phyloP scores from a whole-genome alignment of 2,113 vertebrate genomes.

The Hirundichthys speculiger region DNA sequence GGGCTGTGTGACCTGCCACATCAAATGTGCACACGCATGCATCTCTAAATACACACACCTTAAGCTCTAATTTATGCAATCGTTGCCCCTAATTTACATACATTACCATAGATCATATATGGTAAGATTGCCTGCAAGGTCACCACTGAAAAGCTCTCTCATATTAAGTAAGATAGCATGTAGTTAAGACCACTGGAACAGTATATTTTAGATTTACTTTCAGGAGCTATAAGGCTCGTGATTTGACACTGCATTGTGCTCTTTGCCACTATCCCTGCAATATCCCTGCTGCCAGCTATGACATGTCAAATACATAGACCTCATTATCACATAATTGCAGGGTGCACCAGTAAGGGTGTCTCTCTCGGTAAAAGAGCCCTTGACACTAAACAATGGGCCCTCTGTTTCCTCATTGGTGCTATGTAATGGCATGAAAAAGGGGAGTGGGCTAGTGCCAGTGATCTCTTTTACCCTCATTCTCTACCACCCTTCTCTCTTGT shows the following conservation, averaged over 20 bases:
- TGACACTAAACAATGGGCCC: conserved; percentile 52
- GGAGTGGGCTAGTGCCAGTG: conserved; percentile 31
- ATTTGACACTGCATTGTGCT: background rate
- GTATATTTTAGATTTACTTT: conserved; percentile 23
- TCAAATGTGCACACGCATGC: conserved; percentile 12
- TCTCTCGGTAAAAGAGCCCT: conserved; percentile 45
- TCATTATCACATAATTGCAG: conserved; percentile 66
- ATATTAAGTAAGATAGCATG: conserved; percentile 17
- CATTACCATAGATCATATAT: conserved; percentile 65
- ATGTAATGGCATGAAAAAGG: conserved; percentile 42
- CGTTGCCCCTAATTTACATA: conserved; percentile 62
- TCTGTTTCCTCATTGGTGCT: conserved; percentile 48
- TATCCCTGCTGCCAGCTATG: conserved; percentile 25
- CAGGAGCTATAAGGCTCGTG: background rate
- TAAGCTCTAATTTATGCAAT: conserved; percentile 68
- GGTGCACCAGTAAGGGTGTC: conserved; percentile 39
- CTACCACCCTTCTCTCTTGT: conserved; percentile 14
- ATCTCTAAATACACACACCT: conserved; percentile 45
- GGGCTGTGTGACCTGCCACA: conserved; percentile 28
- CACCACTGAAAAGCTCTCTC: conserved; percentile 28
- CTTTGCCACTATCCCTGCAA: background rate
- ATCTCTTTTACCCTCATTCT: conserved; percentile 39
- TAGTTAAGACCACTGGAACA: conserved; percentile 17
- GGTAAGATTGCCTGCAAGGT: conserved; percentile 64
- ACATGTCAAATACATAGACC: conserved; percentile 46